These are phyloP conservation scores for Salvelinus fontinalis DNA, from an alignment of 2,113 vertebrate genomes.

Conservation along the genomic window DNA sequence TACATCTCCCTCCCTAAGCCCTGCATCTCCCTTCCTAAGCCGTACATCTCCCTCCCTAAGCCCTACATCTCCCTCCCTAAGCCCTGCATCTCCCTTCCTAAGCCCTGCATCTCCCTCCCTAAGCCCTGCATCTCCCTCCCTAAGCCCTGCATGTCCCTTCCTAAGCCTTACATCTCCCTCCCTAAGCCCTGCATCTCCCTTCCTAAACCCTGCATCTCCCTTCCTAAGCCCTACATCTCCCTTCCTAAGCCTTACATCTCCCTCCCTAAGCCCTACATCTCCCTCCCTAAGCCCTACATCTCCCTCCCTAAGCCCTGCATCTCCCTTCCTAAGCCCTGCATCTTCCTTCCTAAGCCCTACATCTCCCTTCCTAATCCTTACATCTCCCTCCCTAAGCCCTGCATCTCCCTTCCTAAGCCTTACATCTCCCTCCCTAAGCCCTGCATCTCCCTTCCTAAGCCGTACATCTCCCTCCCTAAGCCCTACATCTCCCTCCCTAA, in stretches of 20 bases:
- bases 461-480: too few relatives aligned
- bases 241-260: too few relatives aligned
- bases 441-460: background rate
- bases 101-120: background rate
- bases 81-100: background rate
- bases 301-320: background rate
- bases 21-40: background rate
- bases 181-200: background rate
- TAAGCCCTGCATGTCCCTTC: background rate
- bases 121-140: too few relatives aligned
- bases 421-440: background rate
- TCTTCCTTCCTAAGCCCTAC: background rate
- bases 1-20: too few relatives aligned
- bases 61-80: background rate
- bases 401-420: background rate
- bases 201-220: background rate
- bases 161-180: background rate
- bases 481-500: background rate
- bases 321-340: background rate
- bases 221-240: background rate
- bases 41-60: background rate
- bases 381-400: background rate
- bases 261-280: too few relatives aligned
- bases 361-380: background rate
- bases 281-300: constrained; percentile 12